Evolutionary conservation across 2,797 vertebrate genomes (phyloP), one percentile per base, ranked within the genome.

Genomic region (Manis javanica): DNA sequence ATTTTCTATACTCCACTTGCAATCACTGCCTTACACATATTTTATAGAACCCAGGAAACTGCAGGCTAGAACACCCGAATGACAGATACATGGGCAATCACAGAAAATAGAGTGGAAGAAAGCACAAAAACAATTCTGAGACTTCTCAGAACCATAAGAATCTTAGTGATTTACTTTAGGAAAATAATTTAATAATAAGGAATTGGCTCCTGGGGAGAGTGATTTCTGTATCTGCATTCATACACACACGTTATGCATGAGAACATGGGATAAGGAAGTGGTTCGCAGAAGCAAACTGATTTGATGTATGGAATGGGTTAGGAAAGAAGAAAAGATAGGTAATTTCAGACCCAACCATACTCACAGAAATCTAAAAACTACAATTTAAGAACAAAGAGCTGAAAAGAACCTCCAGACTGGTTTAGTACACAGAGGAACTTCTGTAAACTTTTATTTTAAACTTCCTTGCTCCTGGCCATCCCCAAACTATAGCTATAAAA

Each of bases 361-460:
- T 87, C 5, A 71, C 83, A 63, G 29, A 96, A 98, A 89, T 63
- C 46, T 92, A 87, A 88, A 78, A 86, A 91, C 59, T 81, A 59
- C 16, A 84, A 93, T 66, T 86, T 86, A 90, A 96, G 55, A 74
- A 91, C 61, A 96, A 68, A 88, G 61, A 88, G 55, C 74, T 95
- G 96, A 91, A 29, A 85, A 72, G 37, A 83, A 81, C 6, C 92
- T 19, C n/a, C 21, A 57, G 21, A 55, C n/a, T 87, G 51, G 42
- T 72, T 92, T 63, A 49, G 21, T 53, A 91, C 29, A 59, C 1
- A 74, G 21, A 93, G 51, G 34, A 92, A 29, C 66, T 74, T 94
- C 55, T 66, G 3, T 53, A 94, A 93, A 94, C 74, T 88, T 91
- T 66, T 37, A 91, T 79, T 90, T 74, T 71, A 91, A 98, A 66